A percentile compares a stretch with the other conserved stretches of the same genome.
Conservation (phyloP, 2,113 vertebrate genomes). For the Malurus alboscapulatus region DNA sequence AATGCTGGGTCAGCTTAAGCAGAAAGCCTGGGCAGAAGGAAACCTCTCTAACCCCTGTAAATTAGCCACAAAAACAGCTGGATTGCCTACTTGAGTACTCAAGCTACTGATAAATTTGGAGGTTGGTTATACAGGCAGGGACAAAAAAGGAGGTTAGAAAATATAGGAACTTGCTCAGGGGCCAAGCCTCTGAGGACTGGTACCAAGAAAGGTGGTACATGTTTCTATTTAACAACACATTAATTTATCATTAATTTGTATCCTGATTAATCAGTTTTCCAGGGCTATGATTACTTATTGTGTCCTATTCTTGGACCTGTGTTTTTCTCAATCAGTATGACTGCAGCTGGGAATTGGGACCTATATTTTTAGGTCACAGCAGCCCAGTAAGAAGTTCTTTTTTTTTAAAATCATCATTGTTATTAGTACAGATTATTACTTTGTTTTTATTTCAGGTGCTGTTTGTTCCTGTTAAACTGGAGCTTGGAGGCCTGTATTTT, state of each 20-base stretch:
- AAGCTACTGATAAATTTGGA: background rate
- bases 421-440: background rate
- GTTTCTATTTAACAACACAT: background rate
- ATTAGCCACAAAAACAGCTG: background rate
- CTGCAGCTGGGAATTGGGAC: background rate
- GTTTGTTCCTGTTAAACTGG: background rate
- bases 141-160: background rate
- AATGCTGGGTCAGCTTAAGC: background rate
- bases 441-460: background rate
- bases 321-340: background rate
- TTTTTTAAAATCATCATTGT: background rate
- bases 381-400: background rate
- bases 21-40: background rate
- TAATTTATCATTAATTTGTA: background rate
- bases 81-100: background rate
- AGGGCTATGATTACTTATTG: background rate
- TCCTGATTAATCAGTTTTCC: background rate
- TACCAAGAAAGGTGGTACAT: background rate
- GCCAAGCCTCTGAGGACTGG: background rate
- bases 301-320: background rate
- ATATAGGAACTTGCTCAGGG: background rate
- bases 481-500: background rate
- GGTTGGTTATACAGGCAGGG: background rate
- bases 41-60: background rate
- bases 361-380: background rate